phyloP scores from a whole-genome alignment of 2,113 vertebrate species.

The Paracanthobrama guichenoti region DNA sequence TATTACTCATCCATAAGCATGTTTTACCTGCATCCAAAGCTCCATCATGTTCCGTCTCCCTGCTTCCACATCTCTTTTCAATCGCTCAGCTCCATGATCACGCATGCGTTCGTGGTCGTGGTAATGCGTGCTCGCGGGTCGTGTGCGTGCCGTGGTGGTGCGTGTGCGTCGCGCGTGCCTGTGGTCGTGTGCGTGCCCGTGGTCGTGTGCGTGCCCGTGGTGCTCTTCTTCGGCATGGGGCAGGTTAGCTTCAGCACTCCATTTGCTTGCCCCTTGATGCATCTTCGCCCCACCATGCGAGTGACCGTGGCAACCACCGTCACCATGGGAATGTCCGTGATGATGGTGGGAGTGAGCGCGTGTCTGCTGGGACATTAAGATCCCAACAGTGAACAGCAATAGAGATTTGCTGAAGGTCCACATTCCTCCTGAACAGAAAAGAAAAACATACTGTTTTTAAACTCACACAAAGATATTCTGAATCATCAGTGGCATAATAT shows the following conservation, averaged over 20 bases:
- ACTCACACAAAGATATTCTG: not conserved
- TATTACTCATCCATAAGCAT: not conserved
- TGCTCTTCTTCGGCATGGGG: slow-evolving; percentile 58
- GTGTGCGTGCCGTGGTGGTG: not conserved
- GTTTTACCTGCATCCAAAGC: slow-evolving; percentile 85
- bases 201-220: not conserved
- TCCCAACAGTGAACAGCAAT: slow-evolving; percentile 59
- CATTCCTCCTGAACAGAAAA: slow-evolving; percentile 64
- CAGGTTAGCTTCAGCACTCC: slow-evolving; percentile 77
- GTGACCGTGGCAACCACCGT: slow-evolving; percentile 65
- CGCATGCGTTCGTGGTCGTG: not conserved
- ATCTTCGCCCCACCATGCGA: slow-evolving; percentile 68
- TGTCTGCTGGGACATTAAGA: slow-evolving; percentile 58
- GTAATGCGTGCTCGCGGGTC: too few species aligned
- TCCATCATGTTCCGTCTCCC: slow-evolving; percentile 75
- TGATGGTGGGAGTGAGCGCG: slow-evolving; percentile 66
- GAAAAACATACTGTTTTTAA: not conserved
- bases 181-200: slow-evolving; percentile 13
- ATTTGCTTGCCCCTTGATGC: slow-evolving; percentile 79
- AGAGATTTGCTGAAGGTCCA: slow-evolving; percentile 57
- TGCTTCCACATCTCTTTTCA: slow-evolving; percentile 53
- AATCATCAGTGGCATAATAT: not conserved
- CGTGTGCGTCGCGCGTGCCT: slow-evolving; percentile 40
- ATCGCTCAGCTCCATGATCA: slow-evolving; percentile 52
- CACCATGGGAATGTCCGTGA: slow-evolving; percentile 69